Evolutionary conservation across 2,888 invertebrate species (phyloP).

Genomic region (Sphaeridia pumilis): DNA sequence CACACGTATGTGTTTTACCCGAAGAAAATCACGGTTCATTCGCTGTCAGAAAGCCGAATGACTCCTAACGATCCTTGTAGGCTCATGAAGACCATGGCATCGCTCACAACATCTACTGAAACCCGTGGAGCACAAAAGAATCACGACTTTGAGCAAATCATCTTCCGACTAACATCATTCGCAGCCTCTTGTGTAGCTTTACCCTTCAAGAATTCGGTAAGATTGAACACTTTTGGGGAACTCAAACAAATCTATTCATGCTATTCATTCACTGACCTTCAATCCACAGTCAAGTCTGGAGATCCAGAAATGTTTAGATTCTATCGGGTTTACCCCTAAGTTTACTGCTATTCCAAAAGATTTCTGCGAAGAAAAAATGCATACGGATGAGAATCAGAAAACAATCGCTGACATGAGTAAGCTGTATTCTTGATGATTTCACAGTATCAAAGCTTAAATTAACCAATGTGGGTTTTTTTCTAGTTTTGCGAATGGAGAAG

Average conservation of each 20-base stretch:
- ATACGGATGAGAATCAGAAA: slow-evolving; percentile 17
- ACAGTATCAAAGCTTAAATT: neutral
- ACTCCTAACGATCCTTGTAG: slow-evolving; percentile 1
- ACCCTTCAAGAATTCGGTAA: slow-evolving; percentile 19
- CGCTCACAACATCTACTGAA: slow-evolving; percentile 13
- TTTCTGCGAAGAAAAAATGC: slow-evolving; percentile 25
- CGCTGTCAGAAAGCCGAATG: slow-evolving; percentile 2
- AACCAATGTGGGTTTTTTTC: neutral
- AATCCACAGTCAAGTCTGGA: slow-evolving; percentile 10
- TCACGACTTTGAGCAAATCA: slow-evolving; percentile 30
- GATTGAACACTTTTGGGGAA: too few species aligned
- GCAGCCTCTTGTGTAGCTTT: slow-evolving; percentile 27
- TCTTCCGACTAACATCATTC: slow-evolving; percentile 32
- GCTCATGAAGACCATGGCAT: slow-evolving; percentile 17
- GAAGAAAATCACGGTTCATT: slow-evolving; percentile 30
- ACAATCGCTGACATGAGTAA: slow-evolving; percentile 34
- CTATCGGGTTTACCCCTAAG: slow-evolving; percentile 18
- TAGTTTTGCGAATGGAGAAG: slow-evolving; percentile 58
- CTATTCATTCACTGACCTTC: too few species aligned
- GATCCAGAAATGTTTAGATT: slow-evolving; percentile 23
- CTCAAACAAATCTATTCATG: too few species aligned
- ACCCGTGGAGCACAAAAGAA: slow-evolving; percentile 21
- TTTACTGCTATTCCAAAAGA: too few species aligned
- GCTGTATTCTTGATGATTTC: neutral
- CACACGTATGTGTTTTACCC: slow-evolving; percentile 34